A percentile compares a stretch with the other conserved stretches of the same genome.
These are phyloP conservation scores for Trididemnum clinides DNA, from an alignment of 23 tunicate species.

Conservation along the genomic window DNA sequence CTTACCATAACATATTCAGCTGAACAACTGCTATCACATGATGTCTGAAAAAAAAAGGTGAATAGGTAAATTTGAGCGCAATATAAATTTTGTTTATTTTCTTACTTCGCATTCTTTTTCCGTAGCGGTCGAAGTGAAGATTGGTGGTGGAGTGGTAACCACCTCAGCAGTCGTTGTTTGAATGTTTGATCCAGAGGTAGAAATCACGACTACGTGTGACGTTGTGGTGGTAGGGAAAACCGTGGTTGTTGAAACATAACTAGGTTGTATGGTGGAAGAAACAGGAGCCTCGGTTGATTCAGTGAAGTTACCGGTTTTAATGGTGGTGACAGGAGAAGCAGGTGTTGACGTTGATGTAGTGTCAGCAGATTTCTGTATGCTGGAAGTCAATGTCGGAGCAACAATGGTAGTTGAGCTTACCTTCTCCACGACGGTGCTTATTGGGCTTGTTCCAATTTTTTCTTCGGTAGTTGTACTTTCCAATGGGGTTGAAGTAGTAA, in stretches of 20 bases:
- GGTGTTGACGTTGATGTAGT: background rate
- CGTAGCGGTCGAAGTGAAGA: background rate
- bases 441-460: background rate
- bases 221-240: slow-evolving; percentile 64
- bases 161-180: slow-evolving; percentile 17
- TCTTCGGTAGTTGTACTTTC: background rate
- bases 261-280: background rate
- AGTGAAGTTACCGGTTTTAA: background rate
- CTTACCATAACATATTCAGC: slow-evolving; percentile 47
- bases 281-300: background rate
- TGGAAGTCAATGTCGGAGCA: background rate
- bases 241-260: slow-evolving; percentile 9
- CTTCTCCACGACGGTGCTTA: slow-evolving; percentile 22
- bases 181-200: background rate
- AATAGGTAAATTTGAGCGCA: too few species aligned
- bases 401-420: slow-evolving; percentile 23
- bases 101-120: background rate
- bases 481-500: slow-evolving; percentile 7
- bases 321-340: background rate
- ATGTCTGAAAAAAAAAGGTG: slow-evolving; percentile 42
- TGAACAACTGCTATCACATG: slow-evolving; percentile 49
- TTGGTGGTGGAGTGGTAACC: background rate
- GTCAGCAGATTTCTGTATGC: background rate
- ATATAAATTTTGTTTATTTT: too few species aligned
- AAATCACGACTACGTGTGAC: slow-evolving; percentile 32